Percentiles rank a stretch among this genome's conserved stretches.
These are phyloP conservation scores for Pungitius pungitius DNA, from an alignment of 2,113 vertebrate species.

Conservation along the genomic window DNA sequence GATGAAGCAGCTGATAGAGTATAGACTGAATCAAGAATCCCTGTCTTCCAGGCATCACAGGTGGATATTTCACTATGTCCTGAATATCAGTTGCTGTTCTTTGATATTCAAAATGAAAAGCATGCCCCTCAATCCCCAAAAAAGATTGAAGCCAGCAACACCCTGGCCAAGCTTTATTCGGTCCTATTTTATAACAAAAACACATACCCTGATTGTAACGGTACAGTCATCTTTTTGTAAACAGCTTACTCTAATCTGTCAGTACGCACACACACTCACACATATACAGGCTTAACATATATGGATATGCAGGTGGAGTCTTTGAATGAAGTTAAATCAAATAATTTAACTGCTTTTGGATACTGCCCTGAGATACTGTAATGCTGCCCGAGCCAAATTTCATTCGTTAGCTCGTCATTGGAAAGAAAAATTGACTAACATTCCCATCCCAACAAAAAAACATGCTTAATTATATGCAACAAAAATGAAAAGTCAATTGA, in stretches of 20 bases:
- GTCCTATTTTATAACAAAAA: conserved; percentile 16
- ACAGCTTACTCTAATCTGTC: not conserved
- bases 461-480: not conserved
- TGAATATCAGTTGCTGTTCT: conserved; percentile 48
- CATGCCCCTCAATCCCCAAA: conserved; percentile 35
- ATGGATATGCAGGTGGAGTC: not conserved
- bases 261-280: not conserved
- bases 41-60: conserved; percentile 53
- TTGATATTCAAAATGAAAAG: conserved; percentile 66
- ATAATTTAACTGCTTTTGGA: not conserved
- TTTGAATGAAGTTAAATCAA: not conserved
- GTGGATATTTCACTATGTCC: conserved; percentile 63
- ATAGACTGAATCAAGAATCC: conserved; percentile 28
- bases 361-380: not conserved
- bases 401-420: not conserved
- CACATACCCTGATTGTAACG: not conserved
- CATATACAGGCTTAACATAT: not conserved
- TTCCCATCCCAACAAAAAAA: not conserved
- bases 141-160: conserved; percentile 24
- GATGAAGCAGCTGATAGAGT: conserved; percentile 11
- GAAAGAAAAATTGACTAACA: not conserved
- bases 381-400: not conserved
- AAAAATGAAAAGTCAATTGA: too few species aligned
- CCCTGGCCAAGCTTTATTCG: not conserved
- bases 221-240: not conserved